Conservation (phyloP, 2,888 invertebrate genomes). For the Rhamphomyia laevipes region DNA sequence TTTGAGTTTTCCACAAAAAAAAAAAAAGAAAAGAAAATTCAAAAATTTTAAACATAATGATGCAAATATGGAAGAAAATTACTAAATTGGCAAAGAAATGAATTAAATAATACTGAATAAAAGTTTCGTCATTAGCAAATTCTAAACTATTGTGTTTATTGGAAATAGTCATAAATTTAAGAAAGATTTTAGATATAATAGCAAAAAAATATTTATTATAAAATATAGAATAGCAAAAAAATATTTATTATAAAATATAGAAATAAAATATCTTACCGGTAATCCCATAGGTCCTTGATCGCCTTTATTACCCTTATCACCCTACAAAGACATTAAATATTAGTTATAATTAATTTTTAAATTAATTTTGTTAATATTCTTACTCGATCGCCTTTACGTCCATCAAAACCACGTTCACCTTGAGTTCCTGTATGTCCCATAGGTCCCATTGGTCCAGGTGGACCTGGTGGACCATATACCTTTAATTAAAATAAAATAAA, state of each 20-base stretch:
- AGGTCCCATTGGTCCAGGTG: slow-evolving; percentile 54
- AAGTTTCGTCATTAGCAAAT: too few relatives aligned
- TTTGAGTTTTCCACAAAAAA: slow-evolving; percentile 2
- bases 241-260: slow-evolving; percentile 6
- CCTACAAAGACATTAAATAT: slow-evolving; percentile 21
- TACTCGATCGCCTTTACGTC: slow-evolving; percentile 69
- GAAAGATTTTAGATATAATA: too few relatives aligned
- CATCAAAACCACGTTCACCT: slow-evolving; percentile 57
- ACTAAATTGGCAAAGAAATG: background rate
- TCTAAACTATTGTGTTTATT: too few relatives aligned
- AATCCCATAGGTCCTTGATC: slow-evolving; percentile 82
- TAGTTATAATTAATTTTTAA: background rate
- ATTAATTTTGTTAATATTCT: slow-evolving; percentile 26
- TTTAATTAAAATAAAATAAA: slow-evolving; percentile 17
- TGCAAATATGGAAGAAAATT: too few relatives aligned
- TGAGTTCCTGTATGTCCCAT: slow-evolving; percentile 44
- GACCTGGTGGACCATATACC: slow-evolving; percentile 50
- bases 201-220: slow-evolving; percentile 4
- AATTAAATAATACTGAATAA: background rate
- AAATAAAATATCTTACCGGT: slow-evolving; percentile 62
- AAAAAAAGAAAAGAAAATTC: too few relatives aligned
- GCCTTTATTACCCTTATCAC: slow-evolving; percentile 35
- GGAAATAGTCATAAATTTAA: slow-evolving; percentile 8
- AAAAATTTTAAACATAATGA: too few relatives aligned
- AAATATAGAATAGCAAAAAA: slow-evolving; percentile 10